Percentiles rank a stretch among this genome's conserved stretches.
These are phyloP conservation scores for Maconellicoccus hirsutus DNA, from an alignment of 1,140 invertebrate genomes.

Conservation along the genomic window DNA sequence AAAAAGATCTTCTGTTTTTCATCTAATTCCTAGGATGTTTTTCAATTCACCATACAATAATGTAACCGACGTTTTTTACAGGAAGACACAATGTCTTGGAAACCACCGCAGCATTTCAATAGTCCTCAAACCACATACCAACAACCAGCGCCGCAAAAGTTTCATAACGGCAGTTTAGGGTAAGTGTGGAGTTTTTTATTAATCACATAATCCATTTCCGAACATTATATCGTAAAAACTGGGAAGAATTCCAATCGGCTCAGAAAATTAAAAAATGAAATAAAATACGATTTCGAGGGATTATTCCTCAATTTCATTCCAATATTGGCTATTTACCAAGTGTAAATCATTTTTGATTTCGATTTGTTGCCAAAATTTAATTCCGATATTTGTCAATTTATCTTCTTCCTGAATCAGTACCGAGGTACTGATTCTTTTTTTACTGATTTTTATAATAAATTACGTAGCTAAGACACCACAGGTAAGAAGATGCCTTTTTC, in stretches of 20 bases:
- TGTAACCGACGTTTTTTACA: too few species aligned
- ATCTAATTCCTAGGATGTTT: too few species aligned
- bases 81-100: constrained; percentile 9
- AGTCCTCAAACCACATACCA: not conserved
- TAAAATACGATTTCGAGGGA: not conserved
- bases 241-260: not conserved
- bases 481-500: too few species aligned
- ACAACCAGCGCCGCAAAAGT: not conserved
- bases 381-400: not conserved
- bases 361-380: not conserved
- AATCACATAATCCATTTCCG: not conserved
- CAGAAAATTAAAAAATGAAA: not conserved
- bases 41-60: too few species aligned
- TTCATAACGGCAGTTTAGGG: not conserved
- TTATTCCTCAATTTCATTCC: not conserved
- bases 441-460: too few species aligned
- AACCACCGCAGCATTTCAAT: constrained; percentile 10
- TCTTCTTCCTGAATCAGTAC: too few species aligned
- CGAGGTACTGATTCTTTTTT: too few species aligned
- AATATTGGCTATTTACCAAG: not conserved
- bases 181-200: constrained; percentile 36
- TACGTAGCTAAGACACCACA: too few species aligned
- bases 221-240: not conserved
- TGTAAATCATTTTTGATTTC: not conserved
- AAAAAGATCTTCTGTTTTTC: too few species aligned